Base-by-base conservation (phyloP, 2,113 vertebrate genomes). In the Thamnophis sirtalis region DNA sequence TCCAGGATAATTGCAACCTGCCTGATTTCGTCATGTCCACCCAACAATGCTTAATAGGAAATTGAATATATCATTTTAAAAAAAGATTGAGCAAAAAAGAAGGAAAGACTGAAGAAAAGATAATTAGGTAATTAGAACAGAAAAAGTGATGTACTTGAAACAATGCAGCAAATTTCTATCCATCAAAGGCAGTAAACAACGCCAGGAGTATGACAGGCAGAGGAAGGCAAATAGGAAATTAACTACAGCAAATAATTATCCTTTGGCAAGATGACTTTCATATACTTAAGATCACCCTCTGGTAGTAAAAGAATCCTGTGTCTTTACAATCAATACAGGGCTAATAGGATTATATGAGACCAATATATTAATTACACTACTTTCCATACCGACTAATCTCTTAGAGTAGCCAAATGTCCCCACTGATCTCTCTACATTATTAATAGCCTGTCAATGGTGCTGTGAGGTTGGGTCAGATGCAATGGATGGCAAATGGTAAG, bases 331-430 rank as follows among this genome's bases (percentile, higher is more conserved):
- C 95, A 3, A 94, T 93, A 90, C 11, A 68, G 26, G 93, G 73
- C 91, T 11, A 50, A 48, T 60, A 86, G 17, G 80, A 58, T 53
- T 88, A 60, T 84, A 51, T 50, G 88, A 89, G n/a, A 28, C 33
- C 87, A 48, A 93, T 58, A 48, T 89, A 85, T 96, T 96, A 96
- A 96, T 96, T 96, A 95, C 96, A 91, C 15, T 6, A 28, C 63
- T 49, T 55, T 55, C 86, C 89, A 86, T 0, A 6, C 93, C 95
- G 95, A 90, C 93, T 93, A 92, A 93, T 63, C 84, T 51, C 56
- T 55, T 33, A 53, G 48, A 89, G 55, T n/a, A 60, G 17, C 88
- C 33, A 80, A 80, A 26, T 0, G 9, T 93, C 95, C 33, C 17
- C 95, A 87, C 92, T 93, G 92, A 89, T 53, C 49, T 38, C 60